Base-by-base conservation (phyloP, 2,797 vertebrate genomes). In the Trachurus trachurus region DNA sequence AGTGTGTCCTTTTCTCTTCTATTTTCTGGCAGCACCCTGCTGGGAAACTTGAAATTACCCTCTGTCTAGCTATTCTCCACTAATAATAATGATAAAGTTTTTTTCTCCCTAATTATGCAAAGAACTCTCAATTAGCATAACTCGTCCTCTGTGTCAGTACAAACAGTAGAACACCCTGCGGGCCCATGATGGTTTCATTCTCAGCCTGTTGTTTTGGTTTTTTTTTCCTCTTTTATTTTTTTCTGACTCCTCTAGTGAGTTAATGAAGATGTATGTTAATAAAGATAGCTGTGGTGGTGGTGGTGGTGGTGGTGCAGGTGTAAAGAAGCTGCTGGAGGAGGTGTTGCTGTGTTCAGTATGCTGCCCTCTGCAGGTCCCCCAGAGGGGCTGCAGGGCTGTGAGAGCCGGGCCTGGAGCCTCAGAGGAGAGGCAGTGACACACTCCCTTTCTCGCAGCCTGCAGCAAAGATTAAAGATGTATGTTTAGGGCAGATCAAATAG, bases 121-220 rank as follows among this genome's bases (percentile, higher is more conserved):
- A 95, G 90, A 95, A 93, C 91, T 92, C 94, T 94, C 93, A 94
- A 96, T 95, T 95, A 96, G 93, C 94, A 95, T 95, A 95, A 95
- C 93, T 94, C 84, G 92, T 95, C 93, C 94, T 95, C 93, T 93
- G 95, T 92, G 94, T 94, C 93, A 92, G 91, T 93, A 93, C 93
- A 94, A 95, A 94, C 94, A 93, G 91, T 83, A 89, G 92, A 94
- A 93, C 88, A 89, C 93, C 94, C 93, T 5, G 78, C 56, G 91
- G 94, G 94, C 89, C 84, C 83, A 81, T 87, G 88, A 90, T 90
- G 88, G 80, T 90, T 94, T 93, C 87, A 88, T 92, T 88, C 73
- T 84, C 85, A 83, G 84, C 56, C 88, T 90, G 82, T 84, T 87
- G 84, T 92, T 82, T 62, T 86, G 78, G 77, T 60, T 80, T 52